Evolutionary conservation across 53 echinoderm and acorn worm genomes (phyloP).

Genomic region (Patiria pectinifera): DNA sequence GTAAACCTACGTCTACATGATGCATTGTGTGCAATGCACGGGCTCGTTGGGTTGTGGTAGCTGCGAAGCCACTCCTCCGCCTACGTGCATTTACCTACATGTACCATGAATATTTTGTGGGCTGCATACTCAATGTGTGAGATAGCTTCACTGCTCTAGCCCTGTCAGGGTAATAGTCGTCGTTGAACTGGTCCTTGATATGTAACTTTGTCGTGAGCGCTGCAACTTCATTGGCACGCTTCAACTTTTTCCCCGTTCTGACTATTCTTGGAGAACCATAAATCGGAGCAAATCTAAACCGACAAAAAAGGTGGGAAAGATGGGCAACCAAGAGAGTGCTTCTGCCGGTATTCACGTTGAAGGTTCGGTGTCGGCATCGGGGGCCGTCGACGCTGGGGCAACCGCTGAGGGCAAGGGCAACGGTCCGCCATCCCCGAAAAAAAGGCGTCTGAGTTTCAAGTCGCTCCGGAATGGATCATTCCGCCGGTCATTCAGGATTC

Average conservation of each 20-base stretch:
- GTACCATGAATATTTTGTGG: conserved; percentile 46
- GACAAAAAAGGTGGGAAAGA: conserved; percentile 39
- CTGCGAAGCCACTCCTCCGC: conserved; percentile 66
- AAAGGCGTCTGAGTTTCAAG: conserved; percentile 90
- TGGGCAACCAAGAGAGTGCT: conserved; percentile 91
- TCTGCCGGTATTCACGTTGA: conserved; percentile 80
- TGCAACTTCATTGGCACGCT: conserved; percentile 46
- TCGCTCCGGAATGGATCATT: conserved; percentile 78
- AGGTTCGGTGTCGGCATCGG: conserved; percentile 86
- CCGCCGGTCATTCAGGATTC: conserved; percentile 76
- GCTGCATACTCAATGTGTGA: conserved; percentile 26
- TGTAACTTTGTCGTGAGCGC: conserved; percentile 68
- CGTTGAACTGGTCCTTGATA: conserved; percentile 46
- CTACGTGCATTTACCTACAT: conserved; percentile 19
- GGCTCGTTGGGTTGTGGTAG: conserved; percentile 7
- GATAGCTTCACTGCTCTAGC: neutral
- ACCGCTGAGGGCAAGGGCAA: conserved; percentile 61
- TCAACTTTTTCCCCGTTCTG: neutral
- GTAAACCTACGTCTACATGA: conserved; percentile 7
- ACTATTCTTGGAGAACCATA: conserved; percentile 34
- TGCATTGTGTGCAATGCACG: neutral
- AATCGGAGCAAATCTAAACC: conserved; percentile 2
- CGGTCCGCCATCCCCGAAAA: conserved; percentile 85
- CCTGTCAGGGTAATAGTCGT: conserved; percentile 34
- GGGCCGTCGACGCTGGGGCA: conserved; percentile 68